A percentile compares a stretch with the other conserved stretches of the same genome.
These are phyloP conservation scores for Lepisosteus oculatus DNA, from an alignment of 2,113 vertebrate species.

Conservation along the genomic window DNA sequence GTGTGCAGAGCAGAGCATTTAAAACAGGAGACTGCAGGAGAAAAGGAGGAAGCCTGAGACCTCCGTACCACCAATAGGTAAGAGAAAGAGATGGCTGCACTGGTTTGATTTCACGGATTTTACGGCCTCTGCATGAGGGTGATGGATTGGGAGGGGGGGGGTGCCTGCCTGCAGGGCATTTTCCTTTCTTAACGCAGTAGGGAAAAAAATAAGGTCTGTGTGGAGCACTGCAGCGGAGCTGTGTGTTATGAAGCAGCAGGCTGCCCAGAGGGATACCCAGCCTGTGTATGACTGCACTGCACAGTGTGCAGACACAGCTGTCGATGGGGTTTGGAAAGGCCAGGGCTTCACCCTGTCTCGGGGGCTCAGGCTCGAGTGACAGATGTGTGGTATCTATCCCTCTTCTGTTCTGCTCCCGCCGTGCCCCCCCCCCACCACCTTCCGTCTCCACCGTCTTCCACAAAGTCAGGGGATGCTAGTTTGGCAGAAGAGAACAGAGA, in stretches of 20 bases:
- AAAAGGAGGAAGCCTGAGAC: conserved; percentile 27
- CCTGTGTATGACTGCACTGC: not conserved
- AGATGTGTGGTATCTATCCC: not conserved
- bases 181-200: not conserved
- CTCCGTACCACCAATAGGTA: conserved; percentile 45
- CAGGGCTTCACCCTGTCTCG: conserved; percentile 6
- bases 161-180: not conserved
- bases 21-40: not conserved
- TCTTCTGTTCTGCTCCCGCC: conserved; percentile 2
- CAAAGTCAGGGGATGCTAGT: conserved; percentile 15
- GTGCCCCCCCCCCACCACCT: no score
- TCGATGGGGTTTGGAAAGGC: not conserved
- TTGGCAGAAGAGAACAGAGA: conserved; percentile 20
- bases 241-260: not conserved
- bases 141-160: not conserved
- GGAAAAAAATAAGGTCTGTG: not conserved
- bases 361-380: not conserved
- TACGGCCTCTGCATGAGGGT: not conserved
- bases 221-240: not conserved
- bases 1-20: not conserved
- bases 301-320: not conserved
- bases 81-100: conserved; percentile 14
- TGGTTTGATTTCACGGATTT: not conserved
- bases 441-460: no score
- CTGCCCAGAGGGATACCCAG: not conserved